Base-by-base conservation (phyloP, 2,888 invertebrate species). In the Parnassius mnemosyne region DNA sequence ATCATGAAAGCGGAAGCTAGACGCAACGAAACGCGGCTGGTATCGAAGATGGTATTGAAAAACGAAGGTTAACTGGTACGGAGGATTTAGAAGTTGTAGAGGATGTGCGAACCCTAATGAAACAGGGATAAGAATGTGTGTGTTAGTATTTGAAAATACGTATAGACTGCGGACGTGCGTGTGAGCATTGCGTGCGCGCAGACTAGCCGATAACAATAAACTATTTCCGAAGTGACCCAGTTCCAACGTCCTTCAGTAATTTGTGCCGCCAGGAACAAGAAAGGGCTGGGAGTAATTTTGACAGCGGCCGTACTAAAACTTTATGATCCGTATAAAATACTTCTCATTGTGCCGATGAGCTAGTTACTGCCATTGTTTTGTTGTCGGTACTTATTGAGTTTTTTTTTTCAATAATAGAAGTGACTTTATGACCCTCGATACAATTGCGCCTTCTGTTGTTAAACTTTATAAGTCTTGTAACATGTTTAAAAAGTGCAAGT, bases 201-300 rank as follows among this genome's bases (percentile, higher is more conserved):
- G 86, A 87, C 87, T 89, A 83, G 81, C 80, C 85, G 83, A 83
- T 91, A 91, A 91, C 91, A 91, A 91, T 91, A 90, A 90, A 90
- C 89, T 91, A 91, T 91, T 91, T 91, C 89, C 90, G 91, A 91
- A 91, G 89, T 91, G 91, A 90, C 90, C 90, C 84, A 91, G 88
- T 89, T 91, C 78, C 80, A 80, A 85, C 90, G 91, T 91, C 91
- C 91, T 91, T 91, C 90, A 79, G 85, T 77, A 89, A 89, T 89
- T 87, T 85, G 89, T 89, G 83, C 87, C 83, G 87, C 83, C 87
- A 87, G 90, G 89, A 90, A 88, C 87, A 88, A 89, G 89, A 91
- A 90, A 89, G 89, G 89, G 89, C 87, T 83, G 78, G 76, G 78
- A 83, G 83, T 80, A 74, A 84, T 71, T 87, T 84, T 82, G 83